Conservation (phyloP, 1,140 invertebrate species). For the Palaemon carinicauda region DNA sequence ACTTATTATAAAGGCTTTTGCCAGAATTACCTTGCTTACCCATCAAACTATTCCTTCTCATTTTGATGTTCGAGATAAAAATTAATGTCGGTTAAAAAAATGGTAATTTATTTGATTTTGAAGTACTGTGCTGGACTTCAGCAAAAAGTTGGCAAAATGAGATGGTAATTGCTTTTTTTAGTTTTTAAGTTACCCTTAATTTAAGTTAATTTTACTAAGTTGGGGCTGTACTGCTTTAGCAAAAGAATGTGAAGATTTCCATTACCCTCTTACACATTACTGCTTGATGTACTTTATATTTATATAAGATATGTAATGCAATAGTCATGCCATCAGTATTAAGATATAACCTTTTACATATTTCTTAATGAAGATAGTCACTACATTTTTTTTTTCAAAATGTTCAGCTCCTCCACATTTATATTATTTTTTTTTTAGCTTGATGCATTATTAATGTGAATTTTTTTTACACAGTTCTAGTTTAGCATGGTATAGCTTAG, state of each 20-base stretch:
- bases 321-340: too few species aligned
- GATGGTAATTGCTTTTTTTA: constrained; percentile 42
- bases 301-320: background rate
- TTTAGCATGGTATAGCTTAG: too few species aligned
- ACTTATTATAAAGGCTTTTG: background rate
- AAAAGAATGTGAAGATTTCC: constrained; percentile 5
- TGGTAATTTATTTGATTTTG: background rate
- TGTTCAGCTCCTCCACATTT: too few species aligned
- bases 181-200: constrained; percentile 25
- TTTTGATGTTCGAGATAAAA: background rate
- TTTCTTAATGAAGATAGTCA: too few species aligned
- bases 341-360: background rate
- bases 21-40: constrained; percentile 20
- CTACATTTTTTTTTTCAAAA: too few species aligned
- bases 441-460: too few species aligned
- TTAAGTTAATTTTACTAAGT: constrained; percentile 53
- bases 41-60: constrained; percentile 50
- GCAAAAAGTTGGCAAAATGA: constrained; percentile 6
- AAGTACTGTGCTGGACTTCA: background rate
- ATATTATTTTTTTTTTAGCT: too few species aligned
- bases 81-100: background rate
- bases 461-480: too few species aligned
- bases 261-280: background rate
- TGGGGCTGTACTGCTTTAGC: constrained; percentile 46
- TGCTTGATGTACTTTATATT: background rate